phyloP scores from a whole-genome alignment of 2,113 vertebrate species.

The Rhinopomastus cyanomelas region DNA sequence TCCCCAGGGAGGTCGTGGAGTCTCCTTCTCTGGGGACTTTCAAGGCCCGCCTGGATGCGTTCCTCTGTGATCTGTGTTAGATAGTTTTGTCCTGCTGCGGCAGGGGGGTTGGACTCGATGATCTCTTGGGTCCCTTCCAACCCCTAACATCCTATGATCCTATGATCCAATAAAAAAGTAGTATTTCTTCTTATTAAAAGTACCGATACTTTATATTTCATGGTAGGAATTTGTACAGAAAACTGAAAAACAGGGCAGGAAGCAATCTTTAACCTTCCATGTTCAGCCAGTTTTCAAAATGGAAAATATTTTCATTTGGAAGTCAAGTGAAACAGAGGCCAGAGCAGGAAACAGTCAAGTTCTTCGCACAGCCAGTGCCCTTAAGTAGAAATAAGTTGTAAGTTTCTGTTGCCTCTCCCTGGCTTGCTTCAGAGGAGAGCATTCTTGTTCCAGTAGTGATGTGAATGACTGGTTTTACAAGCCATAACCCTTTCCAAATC shows the following conservation, averaged over 20 bases:
- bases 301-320: neutral
- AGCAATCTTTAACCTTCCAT: neutral
- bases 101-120: too few species aligned
- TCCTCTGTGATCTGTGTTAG: too few species aligned
- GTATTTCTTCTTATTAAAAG: neutral
- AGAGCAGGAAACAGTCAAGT: neutral
- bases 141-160: too few species aligned
- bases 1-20: too few species aligned
- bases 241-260: neutral
- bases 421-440: neutral
- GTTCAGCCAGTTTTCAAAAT: neutral
- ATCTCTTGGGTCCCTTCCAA: too few species aligned
- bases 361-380: neutral
- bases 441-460: constrained; percentile 39
- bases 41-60: too few species aligned
- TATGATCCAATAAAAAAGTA: neutral
- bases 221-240: neutral
- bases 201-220: neutral
- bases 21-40: too few species aligned
- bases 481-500: constrained; percentile 24
- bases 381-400: constrained; percentile 29
- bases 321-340: neutral
- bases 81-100: too few species aligned
- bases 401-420: constrained; percentile 20
- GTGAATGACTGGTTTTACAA: constrained; percentile 38